Base-by-base conservation (phyloP, 2,888 invertebrate genomes). In the Stenodera caucasica region DNA sequence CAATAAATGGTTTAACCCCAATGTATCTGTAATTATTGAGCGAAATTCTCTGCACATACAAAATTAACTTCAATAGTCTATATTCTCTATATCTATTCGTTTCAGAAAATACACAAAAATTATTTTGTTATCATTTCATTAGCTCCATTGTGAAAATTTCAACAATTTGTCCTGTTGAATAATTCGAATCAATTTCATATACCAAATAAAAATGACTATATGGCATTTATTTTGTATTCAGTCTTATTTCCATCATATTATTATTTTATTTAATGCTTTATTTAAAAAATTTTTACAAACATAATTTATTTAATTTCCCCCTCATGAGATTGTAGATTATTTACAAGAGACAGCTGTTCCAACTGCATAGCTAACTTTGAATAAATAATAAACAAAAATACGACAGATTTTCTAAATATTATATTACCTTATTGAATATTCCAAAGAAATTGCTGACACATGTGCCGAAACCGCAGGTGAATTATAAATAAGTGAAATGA, bases 331-430 rank as follows among this genome's bases (percentile, higher is more conserved):
- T 14, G 9, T 37, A 1, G 21, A 45, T 21, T 18, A 45, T 45
- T 45, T 45, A 21, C 21, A 45, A 37, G 12, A 21, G 21, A 45
- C 18, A 45, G 21, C 18, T 21, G 21, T 12, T 45, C 11, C 45
- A 9, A 18, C 45, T 21, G 45, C 45, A 45, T 45, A 21, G 45
- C 21, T 18, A 58, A 54, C 35, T 55, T 58, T 61, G 55, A 61
- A 61, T 61, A 61, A 61, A 58, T 61, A 61, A 61, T 61, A 49
- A 35, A 58, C 52, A n/a, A 51, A 61, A 53, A 50, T 50, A 50
- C 9, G 40, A 45, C 26, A 2, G 26, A 52, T 58, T 51, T 58
- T 11, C 55, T 61, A 61, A 58, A 61, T 55, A 55, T 58, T 58
- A 58, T 51, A 58, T 40, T 53, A 49, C 49, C 30, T 57, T 56